phyloP scores from a whole-genome alignment of 2,797 vertebrate genomes.

The Myotis daubentonii region DNA sequence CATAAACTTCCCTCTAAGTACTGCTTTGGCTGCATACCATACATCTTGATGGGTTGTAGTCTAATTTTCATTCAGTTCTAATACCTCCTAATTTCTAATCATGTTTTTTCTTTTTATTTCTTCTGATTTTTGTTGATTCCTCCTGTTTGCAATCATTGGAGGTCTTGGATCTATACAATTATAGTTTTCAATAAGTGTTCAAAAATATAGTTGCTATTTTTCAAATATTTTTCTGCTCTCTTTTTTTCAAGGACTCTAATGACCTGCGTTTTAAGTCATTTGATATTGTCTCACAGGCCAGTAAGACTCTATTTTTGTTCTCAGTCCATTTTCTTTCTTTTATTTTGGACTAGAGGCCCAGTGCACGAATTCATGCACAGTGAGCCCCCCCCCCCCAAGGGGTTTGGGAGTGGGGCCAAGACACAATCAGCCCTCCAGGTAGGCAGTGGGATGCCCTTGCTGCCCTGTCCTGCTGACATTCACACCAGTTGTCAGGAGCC shows the following conservation, averaged over 20 bases:
- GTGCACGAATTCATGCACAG: too few relatives aligned
- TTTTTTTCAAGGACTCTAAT: not conserved
- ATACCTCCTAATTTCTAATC: not conserved
- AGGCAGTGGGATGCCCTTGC: too few relatives aligned
- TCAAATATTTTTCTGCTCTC: not conserved
- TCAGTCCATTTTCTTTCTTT: not conserved
- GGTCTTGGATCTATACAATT: not conserved
- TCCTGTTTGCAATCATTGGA: not conserved
- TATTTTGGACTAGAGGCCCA: not conserved
- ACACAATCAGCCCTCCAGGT: too few relatives aligned
- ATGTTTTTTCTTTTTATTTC: not conserved
- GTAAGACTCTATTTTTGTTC: not conserved
- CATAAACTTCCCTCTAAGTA: not conserved
- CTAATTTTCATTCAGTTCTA: not conserved
- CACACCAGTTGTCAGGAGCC: too few relatives aligned
- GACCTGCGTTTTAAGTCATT: not conserved
- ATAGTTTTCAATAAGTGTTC: not conserved
- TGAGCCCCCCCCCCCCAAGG: too few relatives aligned
- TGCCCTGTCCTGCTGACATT: too few relatives aligned
- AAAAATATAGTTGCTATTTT: not conserved
- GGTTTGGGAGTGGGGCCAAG: too few relatives aligned
- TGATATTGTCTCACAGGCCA: not conserved
- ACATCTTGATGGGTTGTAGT: not conserved
- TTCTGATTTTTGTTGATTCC: not conserved
- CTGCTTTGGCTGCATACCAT: not conserved